These are phyloP conservation scores for Drosophila tanythrix DNA, from an alignment of 2,888 invertebrate genomes.

Conservation along the genomic window DNA sequence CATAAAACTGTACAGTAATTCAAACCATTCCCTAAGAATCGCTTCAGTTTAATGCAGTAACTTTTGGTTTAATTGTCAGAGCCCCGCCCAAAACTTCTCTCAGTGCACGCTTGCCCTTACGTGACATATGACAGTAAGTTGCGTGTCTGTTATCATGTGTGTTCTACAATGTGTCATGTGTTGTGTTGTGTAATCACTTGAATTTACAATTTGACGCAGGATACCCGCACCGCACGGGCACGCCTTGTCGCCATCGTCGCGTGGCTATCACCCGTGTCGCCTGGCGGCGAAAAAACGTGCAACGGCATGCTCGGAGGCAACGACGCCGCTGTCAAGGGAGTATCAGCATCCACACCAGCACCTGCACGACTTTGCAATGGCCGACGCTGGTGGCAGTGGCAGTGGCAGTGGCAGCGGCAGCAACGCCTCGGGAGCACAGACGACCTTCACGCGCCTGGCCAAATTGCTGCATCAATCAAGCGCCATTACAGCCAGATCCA, in stretches of 20 bases:
- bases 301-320: conserved; percentile 70
- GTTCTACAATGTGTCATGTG: neutral
- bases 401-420: conserved; percentile 4
- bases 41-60: neutral
- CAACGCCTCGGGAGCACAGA: conserved; percentile 45
- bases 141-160: neutral
- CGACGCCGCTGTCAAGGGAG: conserved; percentile 56
- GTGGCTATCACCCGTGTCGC: conserved; percentile 85
- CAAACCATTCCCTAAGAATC: neutral
- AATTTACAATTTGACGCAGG: conserved; percentile 78
- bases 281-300: conserved; percentile 83
- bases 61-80: neutral
- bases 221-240: conserved; percentile 87
- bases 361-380: conserved; percentile 54
- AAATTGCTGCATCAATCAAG: conserved; percentile 83
- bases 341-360: conserved; percentile 45
- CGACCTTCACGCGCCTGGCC: conserved; percentile 79
- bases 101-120: conserved; percentile 29
- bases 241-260: conserved; percentile 85
- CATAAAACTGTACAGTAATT: neutral
- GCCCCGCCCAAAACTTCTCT: neutral
- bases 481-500: conserved; percentile 65
- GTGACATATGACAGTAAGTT: conserved; percentile 47
- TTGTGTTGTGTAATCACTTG: conserved; percentile 53
- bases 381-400: conserved; percentile 37